Conservation (phyloP, 2,113 vertebrate species). For the Toxotes jaculatrix region DNA sequence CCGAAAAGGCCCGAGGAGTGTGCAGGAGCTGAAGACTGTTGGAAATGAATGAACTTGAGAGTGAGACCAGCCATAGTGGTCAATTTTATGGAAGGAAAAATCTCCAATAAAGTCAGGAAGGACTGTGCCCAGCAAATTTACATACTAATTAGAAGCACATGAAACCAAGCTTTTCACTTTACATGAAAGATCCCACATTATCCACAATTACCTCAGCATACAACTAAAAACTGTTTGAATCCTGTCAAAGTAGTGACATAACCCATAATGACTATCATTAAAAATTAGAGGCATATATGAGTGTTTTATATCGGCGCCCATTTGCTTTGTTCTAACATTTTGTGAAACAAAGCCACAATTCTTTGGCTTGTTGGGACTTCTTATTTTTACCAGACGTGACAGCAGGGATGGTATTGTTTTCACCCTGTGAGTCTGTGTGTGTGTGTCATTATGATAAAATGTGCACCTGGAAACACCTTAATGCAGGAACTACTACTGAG, state of each 20-base stretch:
- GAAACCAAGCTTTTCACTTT: conserved; percentile 10
- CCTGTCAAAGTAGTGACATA: background rate
- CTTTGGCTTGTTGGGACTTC: background rate
- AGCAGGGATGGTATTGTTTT: too few species aligned
- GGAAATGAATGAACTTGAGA: conserved; percentile 22
- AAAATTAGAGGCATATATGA: background rate
- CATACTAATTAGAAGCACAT: conserved; percentile 28
- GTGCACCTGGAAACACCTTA: too few species aligned
- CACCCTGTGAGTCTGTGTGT: too few species aligned
- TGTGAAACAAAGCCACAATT: conserved; percentile 4
- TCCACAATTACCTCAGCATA: background rate
- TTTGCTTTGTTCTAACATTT: background rate
- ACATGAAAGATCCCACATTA: conserved; percentile 1
- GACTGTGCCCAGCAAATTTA: conserved; percentile 6
- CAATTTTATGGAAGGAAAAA: conserved; percentile 16
- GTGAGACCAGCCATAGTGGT: conserved; percentile 13
- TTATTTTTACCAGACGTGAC: too few species aligned
- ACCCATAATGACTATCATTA: background rate
- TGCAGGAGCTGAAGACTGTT: background rate
- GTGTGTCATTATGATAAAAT: too few species aligned
- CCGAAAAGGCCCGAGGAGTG: conserved; percentile 10
- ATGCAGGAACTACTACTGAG: too few species aligned
- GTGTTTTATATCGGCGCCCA: background rate
- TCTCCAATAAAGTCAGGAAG: conserved; percentile 11
- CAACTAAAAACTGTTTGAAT: background rate